Percentiles rank a stretch among this genome's conserved stretches.
Evolutionary conservation across 1,140 invertebrate species (phyloP).

Genomic region (Penaeus japonicus): DNA sequence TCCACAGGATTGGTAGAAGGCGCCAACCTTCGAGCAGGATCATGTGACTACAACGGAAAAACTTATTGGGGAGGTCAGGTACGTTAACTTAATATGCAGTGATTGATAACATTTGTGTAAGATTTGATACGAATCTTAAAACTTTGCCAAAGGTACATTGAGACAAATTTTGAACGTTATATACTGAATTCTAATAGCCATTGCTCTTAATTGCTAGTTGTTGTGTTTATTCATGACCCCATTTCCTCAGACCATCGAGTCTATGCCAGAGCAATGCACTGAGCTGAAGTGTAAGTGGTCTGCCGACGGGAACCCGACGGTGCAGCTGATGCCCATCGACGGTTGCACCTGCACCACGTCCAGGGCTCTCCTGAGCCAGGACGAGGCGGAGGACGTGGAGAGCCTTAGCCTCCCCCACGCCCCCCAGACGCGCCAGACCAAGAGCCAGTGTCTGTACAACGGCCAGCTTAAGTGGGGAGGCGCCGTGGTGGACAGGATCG

Average conservation of each 20-base stretch:
- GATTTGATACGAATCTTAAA: too few relatives aligned
- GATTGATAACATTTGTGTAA: too few relatives aligned
- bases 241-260: neutral
- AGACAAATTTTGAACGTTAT: too few relatives aligned
- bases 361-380: neutral
- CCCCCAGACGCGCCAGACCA: neutral
- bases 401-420: neutral
- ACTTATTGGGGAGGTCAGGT: neutral
- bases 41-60: neutral
- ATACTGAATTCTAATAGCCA: neutral
- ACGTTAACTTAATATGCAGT: neutral
- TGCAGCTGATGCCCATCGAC: neutral
- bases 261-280: neutral
- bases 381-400: neutral
- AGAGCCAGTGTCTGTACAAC: neutral
- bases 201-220: too few relatives aligned
- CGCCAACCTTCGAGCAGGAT: neutral
- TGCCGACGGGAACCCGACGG: neutral
- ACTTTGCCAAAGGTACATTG: too few relatives aligned
- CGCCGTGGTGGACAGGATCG: neutral
- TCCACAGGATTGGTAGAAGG: neutral
- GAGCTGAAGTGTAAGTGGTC: neutral
- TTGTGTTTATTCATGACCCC: too few relatives aligned
- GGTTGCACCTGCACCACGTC: neutral
- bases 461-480: neutral